Evolutionary conservation across 1,140 invertebrate genomes (phyloP), one percentile per base, ranked within the genome.

Genomic region (Drosophila pseudoobscura): DNA sequence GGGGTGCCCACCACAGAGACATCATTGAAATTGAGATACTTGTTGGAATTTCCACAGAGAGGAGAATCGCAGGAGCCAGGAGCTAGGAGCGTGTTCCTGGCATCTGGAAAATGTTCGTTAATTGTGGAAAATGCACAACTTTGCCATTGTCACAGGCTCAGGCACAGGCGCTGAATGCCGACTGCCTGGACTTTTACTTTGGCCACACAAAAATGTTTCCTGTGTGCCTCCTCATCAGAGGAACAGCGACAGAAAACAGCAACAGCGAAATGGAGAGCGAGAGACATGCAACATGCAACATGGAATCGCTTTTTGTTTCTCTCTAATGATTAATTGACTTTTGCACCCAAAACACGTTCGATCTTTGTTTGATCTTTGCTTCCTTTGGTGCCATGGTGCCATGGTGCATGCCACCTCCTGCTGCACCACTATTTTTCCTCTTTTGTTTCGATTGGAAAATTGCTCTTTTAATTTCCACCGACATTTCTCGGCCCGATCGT

Each of bases 261-360:
- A 1, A 39, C 35, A 39, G 11, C 35, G 35, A 39, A 39, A 39
- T 11, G 13, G 35, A 66, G 35, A 63, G 17, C 39, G 50, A 61
- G 50, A 52, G 68, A 73, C 69, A 68, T 55, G 55, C 69, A 66
- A 80, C 35, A 39, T 39, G 35, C 35, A 66, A 80, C 60, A 58
- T 73, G 70, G 29, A 73, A 72, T 73, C 52, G 60, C 51, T 53
- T 65, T 65, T 74, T 65, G 52, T 60, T 85, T 84, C 65, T 71
- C 78, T 74, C 63, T 80, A 87, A 85, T 85, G 80, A 85, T 85
- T 85, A 85, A 85, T 85, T 85, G 80, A 85, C 80, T 85, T 85
- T 85, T 85, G 80, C 80, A 79, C 80, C 71, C 45, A 57, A 83
- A 85, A 85, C 80, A 85, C 80, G 80, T 84, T 85, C 72, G 80